Conservation (phyloP, 2,113 vertebrate species). For the Erythrolamprus reginae region DNA sequence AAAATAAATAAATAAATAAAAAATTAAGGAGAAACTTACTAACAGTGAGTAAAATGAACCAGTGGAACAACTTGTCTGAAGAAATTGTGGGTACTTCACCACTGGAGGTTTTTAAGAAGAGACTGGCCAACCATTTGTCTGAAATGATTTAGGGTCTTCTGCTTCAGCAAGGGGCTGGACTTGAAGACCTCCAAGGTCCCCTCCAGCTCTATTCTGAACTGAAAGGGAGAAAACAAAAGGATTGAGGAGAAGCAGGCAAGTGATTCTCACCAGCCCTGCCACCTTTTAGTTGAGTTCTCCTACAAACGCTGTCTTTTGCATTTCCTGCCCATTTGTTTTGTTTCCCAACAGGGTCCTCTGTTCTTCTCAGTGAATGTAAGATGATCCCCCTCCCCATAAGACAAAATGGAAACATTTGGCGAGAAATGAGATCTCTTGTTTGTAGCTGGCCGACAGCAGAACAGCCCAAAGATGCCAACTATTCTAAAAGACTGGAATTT, state of each 20-base stretch:
- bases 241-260: not conserved
- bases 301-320: not conserved
- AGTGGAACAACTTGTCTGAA: not conserved
- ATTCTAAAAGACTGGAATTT: not conserved
- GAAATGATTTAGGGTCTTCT: not conserved
- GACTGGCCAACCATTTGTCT: not conserved
- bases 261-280: not conserved
- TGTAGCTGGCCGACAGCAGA: not conserved
- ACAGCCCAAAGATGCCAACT: not conserved
- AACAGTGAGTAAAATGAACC: not conserved
- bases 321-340: not conserved
- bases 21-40: not conserved
- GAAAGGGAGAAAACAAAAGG: not conserved
- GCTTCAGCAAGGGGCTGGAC: not conserved
- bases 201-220: not conserved
- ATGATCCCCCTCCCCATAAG: not conserved
- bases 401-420: not conserved
- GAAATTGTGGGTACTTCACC: not conserved
- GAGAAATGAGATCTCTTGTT: not conserved
- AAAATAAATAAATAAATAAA: too few relatives aligned
- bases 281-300: not conserved
- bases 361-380: not conserved
- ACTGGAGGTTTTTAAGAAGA: not conserved
- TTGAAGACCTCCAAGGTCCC: not conserved
- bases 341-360: not conserved